Evolutionary conservation across 2,888 invertebrate genomes (phyloP).

Genomic region (Zhuqinia jingwanae): DNA sequence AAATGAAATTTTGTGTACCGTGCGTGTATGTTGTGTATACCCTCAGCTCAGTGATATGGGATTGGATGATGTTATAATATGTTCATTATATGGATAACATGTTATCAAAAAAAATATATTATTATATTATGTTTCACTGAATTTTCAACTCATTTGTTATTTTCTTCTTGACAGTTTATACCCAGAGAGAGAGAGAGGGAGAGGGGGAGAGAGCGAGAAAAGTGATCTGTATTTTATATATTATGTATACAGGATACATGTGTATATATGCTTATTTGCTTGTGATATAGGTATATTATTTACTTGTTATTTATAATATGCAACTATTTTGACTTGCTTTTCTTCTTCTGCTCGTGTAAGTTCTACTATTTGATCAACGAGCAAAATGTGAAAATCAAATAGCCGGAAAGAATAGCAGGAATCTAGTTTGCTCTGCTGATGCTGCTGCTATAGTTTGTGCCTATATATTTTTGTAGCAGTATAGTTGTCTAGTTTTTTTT

Average conservation of each 20-base stretch:
- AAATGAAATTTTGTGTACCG: constrained; percentile 2
- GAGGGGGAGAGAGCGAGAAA: no score
- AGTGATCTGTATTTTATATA: constrained; percentile 27
- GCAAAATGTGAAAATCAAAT: constrained; percentile 51
- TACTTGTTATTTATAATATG: constrained; percentile 20
- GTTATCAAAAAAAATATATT: constrained; percentile 28
- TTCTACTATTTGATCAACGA: constrained; percentile 49
- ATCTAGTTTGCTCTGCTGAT: constrained; percentile 2
- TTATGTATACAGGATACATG: background rate
- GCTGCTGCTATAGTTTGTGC: no score
- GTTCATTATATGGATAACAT: background rate
- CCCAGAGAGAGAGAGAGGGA: no score
- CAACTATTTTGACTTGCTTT: background rate
- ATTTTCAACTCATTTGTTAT: constrained; percentile 68
- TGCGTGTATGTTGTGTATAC: no score
- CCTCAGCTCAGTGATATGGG: no score
- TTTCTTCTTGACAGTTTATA: constrained; percentile 66
- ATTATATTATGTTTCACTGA: constrained; percentile 47
- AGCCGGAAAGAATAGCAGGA: constrained; percentile 48
- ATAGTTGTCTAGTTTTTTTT: background rate
- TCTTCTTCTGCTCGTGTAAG: background rate
- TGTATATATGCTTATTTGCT: no score
- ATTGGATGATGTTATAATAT: background rate
- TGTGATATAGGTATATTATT: no score
- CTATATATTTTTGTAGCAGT: background rate